These are phyloP conservation scores for western clawed frog (Xenopus tropicalis) DNA, from an alignment of 2,113 vertebrate species.

Conservation along the genomic window UCB_Xtro_10.0 CM004451.2:16821501-16822000, in stretches of 20 bases:
- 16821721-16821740: slow-evolving; percentile 29
- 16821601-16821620: background rate
- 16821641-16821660: slow-evolving; percentile 17
- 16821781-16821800: slow-evolving; percentile 41
- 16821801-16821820: slow-evolving; percentile 32
- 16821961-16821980: too few relatives aligned
- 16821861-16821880: slow-evolving; percentile 9
- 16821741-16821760: slow-evolving; percentile 19
- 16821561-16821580: slow-evolving; percentile 9
- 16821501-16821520: background rate
- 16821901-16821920: background rate
- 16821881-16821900: background rate
- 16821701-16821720: slow-evolving; percentile 26
- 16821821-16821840: slow-evolving; percentile 30
- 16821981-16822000: too few relatives aligned
- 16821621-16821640: slow-evolving; percentile 23
- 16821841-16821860: slow-evolving; percentile 49
- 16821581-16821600: background rate
- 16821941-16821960: background rate
- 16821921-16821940: slow-evolving; percentile 5
- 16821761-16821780: slow-evolving; percentile 21
- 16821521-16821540: background rate
- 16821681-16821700: slow-evolving; percentile 20
- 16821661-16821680: slow-evolving; percentile 7
- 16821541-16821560: background rate